These are phyloP conservation scores for Cartodere bifasciata DNA, from an alignment of 2,888 invertebrate genomes.

Conservation along the genomic window DNA sequence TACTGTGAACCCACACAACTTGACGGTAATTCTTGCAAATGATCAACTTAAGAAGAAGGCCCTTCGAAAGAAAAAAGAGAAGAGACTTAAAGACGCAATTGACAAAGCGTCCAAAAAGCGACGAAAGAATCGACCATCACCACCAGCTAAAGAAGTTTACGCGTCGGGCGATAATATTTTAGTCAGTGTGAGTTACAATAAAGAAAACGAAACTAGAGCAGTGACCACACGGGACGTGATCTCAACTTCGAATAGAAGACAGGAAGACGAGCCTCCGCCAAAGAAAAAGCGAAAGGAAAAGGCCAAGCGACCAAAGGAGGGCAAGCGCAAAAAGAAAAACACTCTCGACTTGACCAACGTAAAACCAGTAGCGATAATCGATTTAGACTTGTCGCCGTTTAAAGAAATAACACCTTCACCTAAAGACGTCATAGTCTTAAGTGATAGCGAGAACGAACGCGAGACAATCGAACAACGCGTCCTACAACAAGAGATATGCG, in stretches of 20 bases:
- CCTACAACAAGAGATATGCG: conserved; percentile 20
- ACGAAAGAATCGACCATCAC: conserved; percentile 37
- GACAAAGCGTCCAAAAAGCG: conserved; percentile 35
- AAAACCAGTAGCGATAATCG: conserved; percentile 76
- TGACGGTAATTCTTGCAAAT: conserved; percentile 47
- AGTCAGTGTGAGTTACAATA: conserved; percentile 84
- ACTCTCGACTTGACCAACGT: conserved; percentile 30
- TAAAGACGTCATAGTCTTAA: conserved; percentile 67
- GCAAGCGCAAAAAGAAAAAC: conserved; percentile 28
- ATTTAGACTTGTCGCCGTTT: conserved; percentile 74
- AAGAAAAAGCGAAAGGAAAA: conserved; percentile 32
- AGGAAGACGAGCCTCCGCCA: conserved; percentile 29
- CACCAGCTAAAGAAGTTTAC: conserved; percentile 79
- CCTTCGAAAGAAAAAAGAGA: conserved; percentile 35
- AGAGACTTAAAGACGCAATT: conserved; percentile 22
- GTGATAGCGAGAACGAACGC: conserved; percentile 52
- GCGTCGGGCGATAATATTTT: conserved; percentile 88
- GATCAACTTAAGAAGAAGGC: conserved; percentile 41
- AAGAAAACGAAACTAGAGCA: conserved; percentile 39
- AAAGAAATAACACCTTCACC: conserved; percentile 71
- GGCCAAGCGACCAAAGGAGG: conserved; percentile 25
- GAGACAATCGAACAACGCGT: conserved; percentile 15
- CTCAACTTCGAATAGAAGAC: conserved; percentile 33
- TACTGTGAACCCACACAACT: conserved; percentile 37
- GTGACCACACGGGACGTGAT: conserved; percentile 26